Base-by-base conservation (phyloP, 2,113 vertebrate genomes). In the Notothenia coriiceps region DNA sequence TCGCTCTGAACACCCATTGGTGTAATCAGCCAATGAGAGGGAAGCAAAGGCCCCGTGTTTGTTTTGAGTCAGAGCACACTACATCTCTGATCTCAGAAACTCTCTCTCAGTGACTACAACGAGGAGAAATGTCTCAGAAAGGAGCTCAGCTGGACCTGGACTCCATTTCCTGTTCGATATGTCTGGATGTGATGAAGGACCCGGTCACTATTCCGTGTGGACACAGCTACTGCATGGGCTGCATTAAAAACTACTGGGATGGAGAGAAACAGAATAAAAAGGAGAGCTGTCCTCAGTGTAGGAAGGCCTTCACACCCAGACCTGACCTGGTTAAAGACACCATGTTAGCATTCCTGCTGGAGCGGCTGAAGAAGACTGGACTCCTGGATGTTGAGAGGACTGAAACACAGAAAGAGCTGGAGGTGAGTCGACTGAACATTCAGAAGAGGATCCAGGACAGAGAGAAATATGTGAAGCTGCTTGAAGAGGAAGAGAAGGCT, bases 281-380 rank as follows among this genome's bases (percentile, higher is more conserved):
- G 47, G 1, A 54, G 47, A 71, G 62, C 66, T 1, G 74, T 8
- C 79, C 70, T 70, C 74, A 77, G 70, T 74, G 74, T 5, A 74
- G 70, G 3, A 1, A 74, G 14, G 20, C 5, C 9, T 80, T 80
- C 56, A 56, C 0, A 68, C 54, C 9, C 4, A 80, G 55, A 4
- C 75, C 70, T 79, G 64, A 4, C 0, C 29, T 83, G 22, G 1
- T 33, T 40, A 74, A 69, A 40, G 71, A 5, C 73, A 71, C 20
- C 46, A 60, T 80, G 49, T 68, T 80, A 43, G 59, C 66, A 59
- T 20, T 0, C 77, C 52, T 83, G 47, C 40, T 83, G 74, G 73
- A 82, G 44, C 35, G 6, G 35, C 35, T 35, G 35, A 35, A 35
- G 35, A 35, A 35, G 6, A 35, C 35, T 7, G 35, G 35, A 35